Evolutionary conservation across 2,113 vertebrate species (phyloP), one percentile per base, ranked within the genome.

Genomic region (Ochotona curzoniae): DNA sequence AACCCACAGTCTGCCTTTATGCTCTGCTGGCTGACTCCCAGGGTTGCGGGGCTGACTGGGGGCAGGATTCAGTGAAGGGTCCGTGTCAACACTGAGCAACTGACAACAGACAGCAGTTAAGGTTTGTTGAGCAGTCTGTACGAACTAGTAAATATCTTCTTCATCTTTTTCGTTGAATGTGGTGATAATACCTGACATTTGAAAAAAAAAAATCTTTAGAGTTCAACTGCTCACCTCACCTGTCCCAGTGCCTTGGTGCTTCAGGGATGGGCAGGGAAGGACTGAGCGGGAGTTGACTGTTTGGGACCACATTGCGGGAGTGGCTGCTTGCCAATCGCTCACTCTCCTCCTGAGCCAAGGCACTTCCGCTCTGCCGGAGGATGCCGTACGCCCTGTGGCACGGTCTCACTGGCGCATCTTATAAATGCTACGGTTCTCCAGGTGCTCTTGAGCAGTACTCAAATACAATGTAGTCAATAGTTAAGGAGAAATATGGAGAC

Each of bases 301-400:
- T 47, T 47, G 17, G 8, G 20, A 18, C 30, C 1, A 4, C n/a
- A 3, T 2, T 11, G 23, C 32, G 70, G 6, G 28, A 61, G 38
- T 4, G 26, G 1, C n/a, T 7, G 0, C 9, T 69, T 38, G 6
- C 20, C 30, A 11, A 44, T 25, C 8, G 9, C 13, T 2, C 8
- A 12, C 8, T 12, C 38, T 6, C 38, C 38, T 57, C 7, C 32
- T 13, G 3, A 9, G 64, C 66, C 17, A 18, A 30, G 35, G 30
- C 12, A 10, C 0, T 28, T 32, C 44, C 49, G 61, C 25, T 75
- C 5, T 4, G 9, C 28, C 7, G 7, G 54, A 21, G 63, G 32
- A 8, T 13, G 3, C 51, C 17, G 25, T 8, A 2, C 2, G 26
- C n/a, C 57, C 57, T 86, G n/a, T 15, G 30, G 60, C 26, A 66